Percentiles rank a stretch among this genome's conserved stretches.
These are phyloP conservation scores for Lindbergichthys nudifrons DNA, from an alignment of 2,797 vertebrate species.

Conservation along the genomic window DNA sequence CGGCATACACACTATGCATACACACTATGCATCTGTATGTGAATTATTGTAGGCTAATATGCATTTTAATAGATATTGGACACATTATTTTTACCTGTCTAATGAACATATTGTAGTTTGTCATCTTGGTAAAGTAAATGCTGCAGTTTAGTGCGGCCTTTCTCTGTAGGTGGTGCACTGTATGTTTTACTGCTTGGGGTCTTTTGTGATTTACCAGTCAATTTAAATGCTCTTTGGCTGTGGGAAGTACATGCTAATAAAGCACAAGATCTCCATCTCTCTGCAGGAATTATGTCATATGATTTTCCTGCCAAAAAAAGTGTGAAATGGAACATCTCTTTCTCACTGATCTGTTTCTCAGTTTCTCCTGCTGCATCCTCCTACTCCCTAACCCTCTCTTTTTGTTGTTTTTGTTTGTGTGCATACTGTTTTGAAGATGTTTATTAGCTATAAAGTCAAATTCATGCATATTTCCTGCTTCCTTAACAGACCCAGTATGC, in stretches of 20 bases:
- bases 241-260: conserved; percentile 57
- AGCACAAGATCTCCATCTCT: conserved; percentile 20
- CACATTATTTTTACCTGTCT: not conserved
- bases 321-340: conserved; percentile 50
- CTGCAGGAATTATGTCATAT: conserved; percentile 39
- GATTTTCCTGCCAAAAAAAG: conserved; percentile 40
- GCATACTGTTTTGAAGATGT: conserved; percentile 39
- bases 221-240: conserved; percentile 39
- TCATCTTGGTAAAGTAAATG: conserved; percentile 5
- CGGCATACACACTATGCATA: not conserved
- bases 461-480: conserved; percentile 58
- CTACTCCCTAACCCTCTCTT: not conserved
- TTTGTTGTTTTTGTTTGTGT: conserved; percentile 22
- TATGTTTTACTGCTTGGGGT: conserved; percentile 9
- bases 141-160: conserved; percentile 6
- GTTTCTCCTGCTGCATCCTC: not conserved
- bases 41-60: not conserved
- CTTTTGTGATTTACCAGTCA: conserved; percentile 31
- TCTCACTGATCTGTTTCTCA: conserved; percentile 30
- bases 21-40: not conserved
- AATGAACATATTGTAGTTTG: conserved; percentile 1
- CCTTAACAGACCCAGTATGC: conserved; percentile 42
- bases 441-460: conserved; percentile 59
- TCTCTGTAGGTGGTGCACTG: conserved; percentile 14
- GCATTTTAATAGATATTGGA: conserved; percentile 1